phyloP scores from a whole-genome alignment of 35 echinoderm and acorn worm genomes.

The Ophioderma brevispina region DNA sequence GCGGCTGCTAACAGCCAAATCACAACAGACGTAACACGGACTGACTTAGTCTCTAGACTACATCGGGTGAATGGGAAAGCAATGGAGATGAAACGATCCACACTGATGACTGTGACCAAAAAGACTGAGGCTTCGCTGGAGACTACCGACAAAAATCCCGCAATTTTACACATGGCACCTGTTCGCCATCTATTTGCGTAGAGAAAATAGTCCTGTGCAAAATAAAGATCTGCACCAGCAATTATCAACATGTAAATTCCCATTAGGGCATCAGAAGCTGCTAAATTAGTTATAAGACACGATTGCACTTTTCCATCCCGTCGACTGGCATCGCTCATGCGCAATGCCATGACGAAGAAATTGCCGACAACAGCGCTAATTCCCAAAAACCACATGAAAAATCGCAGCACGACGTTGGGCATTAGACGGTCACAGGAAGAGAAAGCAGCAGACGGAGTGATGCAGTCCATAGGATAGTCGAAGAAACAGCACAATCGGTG shows the following conservation, averaged over 20 bases:
- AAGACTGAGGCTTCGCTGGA: conserved; percentile 70
- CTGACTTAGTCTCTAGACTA: conserved; percentile 19
- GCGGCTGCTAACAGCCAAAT: conserved; percentile 45
- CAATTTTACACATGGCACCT: conserved; percentile 43
- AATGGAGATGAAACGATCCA: conserved; percentile 65
- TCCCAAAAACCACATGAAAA: conserved; percentile 66
- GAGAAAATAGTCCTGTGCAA: conserved; percentile 20
- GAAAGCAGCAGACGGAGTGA: conserved; percentile 29
- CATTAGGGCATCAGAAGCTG: conserved; percentile 54
- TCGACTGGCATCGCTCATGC: neutral
- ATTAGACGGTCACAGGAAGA: conserved; percentile 44
- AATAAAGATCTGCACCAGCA: conserved; percentile 21
- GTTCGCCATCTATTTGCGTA: conserved; percentile 31
- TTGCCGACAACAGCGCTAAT: conserved; percentile 61
- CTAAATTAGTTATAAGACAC: conserved; percentile 43
- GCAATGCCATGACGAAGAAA: conserved; percentile 14
- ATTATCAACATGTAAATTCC: conserved; percentile 61
- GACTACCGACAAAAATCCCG: conserved; percentile 60
- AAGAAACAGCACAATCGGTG: conserved; percentile 22
- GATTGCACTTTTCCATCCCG: conserved; percentile 4
- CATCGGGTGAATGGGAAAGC: conserved; percentile 48
- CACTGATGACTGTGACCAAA: conserved; percentile 61
- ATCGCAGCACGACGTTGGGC: neutral
- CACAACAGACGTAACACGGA: neutral
- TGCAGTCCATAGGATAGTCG: neutral